These are phyloP conservation scores for Cerceris ruficornis DNA, from an alignment of 2,888 invertebrate genomes.

Conservation along the genomic window DNA sequence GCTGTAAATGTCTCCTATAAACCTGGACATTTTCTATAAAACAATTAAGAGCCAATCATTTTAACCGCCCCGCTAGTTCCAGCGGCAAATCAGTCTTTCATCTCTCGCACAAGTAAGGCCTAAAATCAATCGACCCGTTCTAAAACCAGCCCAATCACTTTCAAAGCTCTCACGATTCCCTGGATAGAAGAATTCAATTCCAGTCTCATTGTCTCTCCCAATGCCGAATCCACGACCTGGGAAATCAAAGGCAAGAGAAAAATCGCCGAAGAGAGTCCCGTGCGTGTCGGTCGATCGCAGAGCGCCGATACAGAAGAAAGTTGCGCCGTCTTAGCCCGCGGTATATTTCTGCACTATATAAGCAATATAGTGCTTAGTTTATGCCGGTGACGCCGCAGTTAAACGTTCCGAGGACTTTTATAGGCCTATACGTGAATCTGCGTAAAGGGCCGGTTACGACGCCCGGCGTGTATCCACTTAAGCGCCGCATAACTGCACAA, in stretches of 20 bases:
- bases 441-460: conserved; percentile 68
- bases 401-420: conserved; percentile 77
- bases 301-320: conserved; percentile 61
- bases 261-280: conserved; percentile 18
- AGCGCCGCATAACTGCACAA: conserved; percentile 13
- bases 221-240: background rate
- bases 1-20: too few species aligned
- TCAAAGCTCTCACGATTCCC: too few species aligned
- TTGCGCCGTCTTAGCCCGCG: conserved; percentile 59
- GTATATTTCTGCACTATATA: conserved; percentile 75
- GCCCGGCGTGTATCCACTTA: conserved; percentile 44
- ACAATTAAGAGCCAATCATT: too few species aligned
- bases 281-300: conserved; percentile 27
- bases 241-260: conserved; percentile 8
- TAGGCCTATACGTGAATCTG: conserved; percentile 73
- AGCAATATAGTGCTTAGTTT: conserved; percentile 77
- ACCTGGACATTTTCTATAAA: too few species aligned
- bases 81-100: too few species aligned
- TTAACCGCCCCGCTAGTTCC: too few species aligned
- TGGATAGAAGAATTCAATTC: background rate
- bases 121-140: too few species aligned
- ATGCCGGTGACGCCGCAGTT: conserved; percentile 74
- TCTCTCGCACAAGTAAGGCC: too few species aligned
- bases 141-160: too few species aligned
- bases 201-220: background rate